Evolutionary conservation across 2,888 invertebrate species (phyloP).

Genomic region (Rosalia funebris): DNA sequence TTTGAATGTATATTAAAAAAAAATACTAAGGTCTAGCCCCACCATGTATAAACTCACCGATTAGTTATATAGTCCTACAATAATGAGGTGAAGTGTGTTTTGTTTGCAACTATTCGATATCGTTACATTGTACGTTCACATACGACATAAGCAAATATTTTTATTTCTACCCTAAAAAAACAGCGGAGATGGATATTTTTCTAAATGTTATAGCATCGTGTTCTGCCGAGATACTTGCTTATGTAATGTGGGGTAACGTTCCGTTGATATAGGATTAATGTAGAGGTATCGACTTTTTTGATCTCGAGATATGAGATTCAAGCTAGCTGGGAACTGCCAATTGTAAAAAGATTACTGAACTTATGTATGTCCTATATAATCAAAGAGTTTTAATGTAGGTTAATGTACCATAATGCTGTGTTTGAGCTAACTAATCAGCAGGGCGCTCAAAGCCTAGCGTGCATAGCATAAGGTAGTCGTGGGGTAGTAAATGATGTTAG

Average conservation of each 20-base stretch:
- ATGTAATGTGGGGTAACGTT: conserved; percentile 39
- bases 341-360: conserved; percentile 63
- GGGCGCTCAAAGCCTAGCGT: conserved; percentile 26
- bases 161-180: conserved; percentile 2
- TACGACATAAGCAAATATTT: conserved; percentile 41
- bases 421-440: conserved; percentile 51
- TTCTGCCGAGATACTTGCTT: conserved; percentile 31
- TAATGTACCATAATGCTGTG: conserved; percentile 58
- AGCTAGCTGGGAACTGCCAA: conserved; percentile 66
- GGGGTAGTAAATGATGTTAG: conserved; percentile 58
- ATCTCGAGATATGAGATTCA: conserved; percentile 60
- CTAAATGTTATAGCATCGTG: conserved; percentile 12
- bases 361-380: conserved; percentile 62
- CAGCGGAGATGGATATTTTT: conserved; percentile 28
- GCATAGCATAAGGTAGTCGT: conserved; percentile 47
- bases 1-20: conserved; percentile 51
- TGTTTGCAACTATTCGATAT: conserved; percentile 53
- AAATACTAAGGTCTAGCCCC: conserved; percentile 56
- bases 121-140: conserved; percentile 37
- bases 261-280: conserved; percentile 44
- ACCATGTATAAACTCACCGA: conserved; percentile 59
- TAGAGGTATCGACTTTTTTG: conserved; percentile 57
- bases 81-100: conserved; percentile 56
- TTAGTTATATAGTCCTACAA: conserved; percentile 55
- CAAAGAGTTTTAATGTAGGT: conserved; percentile 60